Evolutionary conservation across 1,140 invertebrate genomes (phyloP).

Genomic region (Drosophila nikananu): DNA sequence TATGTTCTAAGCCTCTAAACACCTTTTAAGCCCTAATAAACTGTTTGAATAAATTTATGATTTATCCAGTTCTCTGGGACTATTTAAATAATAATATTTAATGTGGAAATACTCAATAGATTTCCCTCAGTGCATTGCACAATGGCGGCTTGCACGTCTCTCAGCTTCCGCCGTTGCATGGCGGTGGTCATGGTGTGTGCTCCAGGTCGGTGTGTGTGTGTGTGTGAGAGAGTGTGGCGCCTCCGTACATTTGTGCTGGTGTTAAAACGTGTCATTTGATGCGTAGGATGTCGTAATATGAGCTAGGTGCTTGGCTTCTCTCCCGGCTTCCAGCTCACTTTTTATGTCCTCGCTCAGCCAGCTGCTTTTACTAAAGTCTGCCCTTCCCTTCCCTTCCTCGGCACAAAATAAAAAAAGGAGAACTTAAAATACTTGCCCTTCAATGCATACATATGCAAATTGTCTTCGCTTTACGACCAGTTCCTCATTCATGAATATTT

Average conservation of each 20-base stretch:
- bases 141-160: slow-evolving; percentile 39
- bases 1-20: no score
- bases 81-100: no score
- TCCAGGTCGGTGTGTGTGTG: slow-evolving; percentile 6
- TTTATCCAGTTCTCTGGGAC: no score
- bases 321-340: slow-evolving; percentile 2
- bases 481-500: slow-evolving; percentile 68
- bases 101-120: not conserved
- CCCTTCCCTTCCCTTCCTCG: not conserved
- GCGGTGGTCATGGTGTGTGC: slow-evolving; percentile 32
- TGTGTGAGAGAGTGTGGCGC: not conserved
- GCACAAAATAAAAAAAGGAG: not conserved
- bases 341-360: slow-evolving; percentile 23
- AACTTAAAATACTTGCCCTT: slow-evolving; percentile 44
- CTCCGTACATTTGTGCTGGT: slow-evolving; percentile 47
- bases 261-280: slow-evolving; percentile 81
- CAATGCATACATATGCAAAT: slow-evolving; percentile 65
- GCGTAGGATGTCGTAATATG: slow-evolving; percentile 61
- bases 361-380: slow-evolving; percentile 12
- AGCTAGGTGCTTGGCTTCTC: slow-evolving; percentile 58
- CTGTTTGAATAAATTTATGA: no score
- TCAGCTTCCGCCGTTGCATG: slow-evolving; percentile 27
- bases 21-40: no score
- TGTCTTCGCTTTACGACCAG: slow-evolving; percentile 22
- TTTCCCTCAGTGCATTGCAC: slow-evolving; percentile 21